A percentile compares a stretch with the other conserved stretches of the same genome.
Evolutionary conservation across 2,113 vertebrate species (phyloP).

Genomic region (Boulengeromyrus knoepffleri): DNA sequence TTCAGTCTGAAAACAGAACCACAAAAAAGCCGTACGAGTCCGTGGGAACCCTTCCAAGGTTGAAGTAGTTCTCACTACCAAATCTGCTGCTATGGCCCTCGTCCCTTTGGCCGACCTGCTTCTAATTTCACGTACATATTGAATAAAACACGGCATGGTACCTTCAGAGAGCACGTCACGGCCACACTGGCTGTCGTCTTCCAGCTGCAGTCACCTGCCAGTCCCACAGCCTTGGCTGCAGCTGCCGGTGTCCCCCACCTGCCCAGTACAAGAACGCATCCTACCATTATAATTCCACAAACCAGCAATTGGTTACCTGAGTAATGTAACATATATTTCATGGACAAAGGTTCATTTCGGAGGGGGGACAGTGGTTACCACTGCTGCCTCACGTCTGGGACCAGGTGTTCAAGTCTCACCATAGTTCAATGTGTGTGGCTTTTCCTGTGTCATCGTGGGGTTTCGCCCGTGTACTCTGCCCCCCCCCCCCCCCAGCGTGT

Average conservation of each 20-base stretch:
- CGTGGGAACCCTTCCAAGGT: background rate
- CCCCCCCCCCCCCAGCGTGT: no score
- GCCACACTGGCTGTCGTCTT: background rate
- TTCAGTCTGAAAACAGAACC: background rate
- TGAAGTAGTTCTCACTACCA: background rate
- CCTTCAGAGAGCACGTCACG: background rate
- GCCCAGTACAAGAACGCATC: background rate
- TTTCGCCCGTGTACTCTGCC: no score
- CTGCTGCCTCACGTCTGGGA: background rate
- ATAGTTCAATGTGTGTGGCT: background rate
- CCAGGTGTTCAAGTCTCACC: background rate
- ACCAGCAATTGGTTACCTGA: background rate
- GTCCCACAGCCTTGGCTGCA: background rate
- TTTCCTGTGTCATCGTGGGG: background rate
- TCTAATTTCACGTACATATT: background rate
- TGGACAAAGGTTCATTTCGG: background rate
- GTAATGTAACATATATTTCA: background rate
- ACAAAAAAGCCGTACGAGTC: background rate
- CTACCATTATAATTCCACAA: background rate
- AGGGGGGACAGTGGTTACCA: no score
- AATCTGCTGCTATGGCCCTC: background rate
- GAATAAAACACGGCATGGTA: background rate
- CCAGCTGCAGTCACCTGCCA: background rate
- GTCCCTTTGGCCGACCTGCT: background rate
- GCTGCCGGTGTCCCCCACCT: background rate